Conservation (phyloP, 2,797 vertebrate genomes). For the Hemitrygon akajei region DNA sequence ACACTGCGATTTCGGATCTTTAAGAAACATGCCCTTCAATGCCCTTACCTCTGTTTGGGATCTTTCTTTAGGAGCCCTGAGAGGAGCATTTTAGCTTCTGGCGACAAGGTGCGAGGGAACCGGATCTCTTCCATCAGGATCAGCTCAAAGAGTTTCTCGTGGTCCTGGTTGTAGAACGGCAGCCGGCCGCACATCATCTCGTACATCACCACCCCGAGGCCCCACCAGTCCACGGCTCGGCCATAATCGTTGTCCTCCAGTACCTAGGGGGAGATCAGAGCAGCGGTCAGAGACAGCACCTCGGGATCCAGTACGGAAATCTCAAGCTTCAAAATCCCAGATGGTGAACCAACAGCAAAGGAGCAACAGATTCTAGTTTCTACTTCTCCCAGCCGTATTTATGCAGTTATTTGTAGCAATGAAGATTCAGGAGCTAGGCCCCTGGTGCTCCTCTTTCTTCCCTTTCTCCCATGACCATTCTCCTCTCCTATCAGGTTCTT, state of each 20-base stretch:
- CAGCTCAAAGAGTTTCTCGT: conserved; percentile 88
- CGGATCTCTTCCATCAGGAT: conserved; percentile 94
- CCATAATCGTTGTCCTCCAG: conserved; percentile 92
- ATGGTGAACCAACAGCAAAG: too few species aligned
- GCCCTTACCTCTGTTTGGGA: conserved; percentile 76
- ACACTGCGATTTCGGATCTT: not conserved
- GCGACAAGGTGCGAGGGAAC: conserved; percentile 80
- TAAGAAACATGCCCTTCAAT: not conserved
- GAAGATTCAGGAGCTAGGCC: too few species aligned
- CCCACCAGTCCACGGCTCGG: conserved; percentile 94
- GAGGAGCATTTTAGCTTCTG: conserved; percentile 78
- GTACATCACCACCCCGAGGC: conserved; percentile 90
- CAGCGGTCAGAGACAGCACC: not conserved
- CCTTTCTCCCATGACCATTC: too few species aligned
- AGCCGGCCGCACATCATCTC: conserved; percentile 94
- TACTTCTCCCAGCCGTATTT: too few species aligned
- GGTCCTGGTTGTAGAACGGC: conserved; percentile 95
- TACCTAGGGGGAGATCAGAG: conserved; percentile 58
- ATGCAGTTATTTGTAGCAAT: too few species aligned
- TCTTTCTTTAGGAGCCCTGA: conserved; percentile 87
- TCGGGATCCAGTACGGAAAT: not conserved
- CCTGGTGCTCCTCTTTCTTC: too few species aligned
- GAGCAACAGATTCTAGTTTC: too few species aligned
- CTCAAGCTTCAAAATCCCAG: not conserved
- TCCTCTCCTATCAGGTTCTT: too few species aligned